Base-by-base conservation (phyloP, 2,797 vertebrate species). In the Brachyrhaphis roseni region DNA sequence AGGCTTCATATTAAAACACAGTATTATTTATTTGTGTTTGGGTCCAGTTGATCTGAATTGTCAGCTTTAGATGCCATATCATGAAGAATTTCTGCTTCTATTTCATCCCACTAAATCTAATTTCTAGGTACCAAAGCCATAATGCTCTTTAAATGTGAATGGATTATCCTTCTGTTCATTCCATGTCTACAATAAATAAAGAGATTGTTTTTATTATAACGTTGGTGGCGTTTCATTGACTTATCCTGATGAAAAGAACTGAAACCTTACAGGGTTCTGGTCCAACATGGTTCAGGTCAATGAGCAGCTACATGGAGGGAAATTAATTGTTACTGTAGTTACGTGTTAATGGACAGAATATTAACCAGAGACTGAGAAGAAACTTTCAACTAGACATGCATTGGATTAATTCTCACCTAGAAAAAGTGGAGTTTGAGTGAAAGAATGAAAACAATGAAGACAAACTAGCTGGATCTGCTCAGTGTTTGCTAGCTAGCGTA, bases 171-270 rank as follows among this genome's bases (percentile, higher is more conserved):
- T 7, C 31, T 47, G 39, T 43, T 49, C 28, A n/a, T 64, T 46
- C 45, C 5, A 77, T 43, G n/a, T 72, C 34, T 2, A 2, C 43
- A 71, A 15, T 28, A 39, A 89, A 88, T 88, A 88, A 90, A 90
- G 16, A 36, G 26, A 75, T 72, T 86, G 89, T 41, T 87, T 87
- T 47, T 76, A 86, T 74, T 20, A 83, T 68, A 47, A 41, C 0
- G 4, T 10, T 72, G 62, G 26, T 68, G 72, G 47, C 57, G 8
- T 46, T 72, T 57, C 8, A 43, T 28, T 59, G 8, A 41, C 20
- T 36, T 8, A 41, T n/a, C 12, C 26, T 46, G 41, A 41, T 7
- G 66, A n/a, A n/a, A 45, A 12, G 39, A 70, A 70, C 66, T n/a
- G 11, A 45, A 43, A 70, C 66, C 66, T n/a, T 12, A 5, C 62